Evolutionary conservation across 2,797 vertebrate genomes (phyloP).

Genomic region (Varecia variegata): DNA sequence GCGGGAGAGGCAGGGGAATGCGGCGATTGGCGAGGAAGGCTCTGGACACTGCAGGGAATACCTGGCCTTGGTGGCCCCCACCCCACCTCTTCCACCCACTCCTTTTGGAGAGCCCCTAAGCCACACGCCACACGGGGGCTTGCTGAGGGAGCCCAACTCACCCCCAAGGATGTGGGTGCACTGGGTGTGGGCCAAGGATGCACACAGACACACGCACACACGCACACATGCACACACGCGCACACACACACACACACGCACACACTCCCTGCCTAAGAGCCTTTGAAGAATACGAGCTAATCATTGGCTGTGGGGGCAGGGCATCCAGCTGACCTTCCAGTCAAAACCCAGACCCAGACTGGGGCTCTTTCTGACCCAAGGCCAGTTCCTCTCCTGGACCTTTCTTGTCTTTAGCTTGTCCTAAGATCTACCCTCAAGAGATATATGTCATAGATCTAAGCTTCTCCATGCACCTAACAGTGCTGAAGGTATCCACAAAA

Average conservation of each 20-base stretch:
- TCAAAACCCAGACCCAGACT: background rate
- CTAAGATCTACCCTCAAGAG: background rate
- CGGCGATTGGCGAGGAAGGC: background rate
- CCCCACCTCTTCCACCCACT: background rate
- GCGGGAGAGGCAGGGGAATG: background rate
- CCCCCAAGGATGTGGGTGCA: background rate
- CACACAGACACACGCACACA: background rate
- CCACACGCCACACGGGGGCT: background rate
- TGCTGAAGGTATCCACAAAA: background rate
- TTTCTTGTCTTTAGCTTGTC: background rate
- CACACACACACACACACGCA: background rate
- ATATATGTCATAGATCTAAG: background rate
- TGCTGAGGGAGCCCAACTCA: background rate
- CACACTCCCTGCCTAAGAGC: background rate
- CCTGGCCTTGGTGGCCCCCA: background rate
- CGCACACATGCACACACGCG: background rate
- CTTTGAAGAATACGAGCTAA: background rate
- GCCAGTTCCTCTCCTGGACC: background rate
- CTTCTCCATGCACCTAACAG: background rate
- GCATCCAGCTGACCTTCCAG: background rate
- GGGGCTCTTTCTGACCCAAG: background rate
- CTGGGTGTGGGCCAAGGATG: background rate
- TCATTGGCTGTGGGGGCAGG: background rate
- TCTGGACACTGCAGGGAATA: background rate
- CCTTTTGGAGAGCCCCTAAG: background rate